These are phyloP conservation scores for Colistium nudipinnis DNA, from an alignment of 2,113 vertebrate genomes.

Conservation along the genomic window DNA sequence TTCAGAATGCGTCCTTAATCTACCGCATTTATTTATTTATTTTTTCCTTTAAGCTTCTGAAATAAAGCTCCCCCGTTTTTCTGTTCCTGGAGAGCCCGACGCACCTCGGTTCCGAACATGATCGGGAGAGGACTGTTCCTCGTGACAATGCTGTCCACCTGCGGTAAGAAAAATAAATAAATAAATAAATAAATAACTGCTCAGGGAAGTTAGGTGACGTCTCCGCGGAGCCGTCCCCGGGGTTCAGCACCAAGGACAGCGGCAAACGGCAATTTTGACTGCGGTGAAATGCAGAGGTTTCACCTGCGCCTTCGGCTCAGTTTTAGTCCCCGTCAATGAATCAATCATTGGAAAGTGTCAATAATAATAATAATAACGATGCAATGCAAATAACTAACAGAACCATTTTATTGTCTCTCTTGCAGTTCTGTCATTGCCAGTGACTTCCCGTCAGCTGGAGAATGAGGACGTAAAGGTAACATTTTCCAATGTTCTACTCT, in stretches of 20 bases:
- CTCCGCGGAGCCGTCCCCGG: neutral
- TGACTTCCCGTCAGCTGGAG: slow-evolving; percentile 74
- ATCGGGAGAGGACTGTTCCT: slow-evolving; percentile 68
- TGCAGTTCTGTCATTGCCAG: slow-evolving; percentile 78
- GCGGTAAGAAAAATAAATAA: slow-evolving; percentile 70
- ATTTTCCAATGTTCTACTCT: neutral
- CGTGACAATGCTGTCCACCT: slow-evolving; percentile 63
- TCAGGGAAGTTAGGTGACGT: slow-evolving; percentile 5
- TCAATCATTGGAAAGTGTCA: neutral
- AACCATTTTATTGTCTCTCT: slow-evolving; percentile 8
- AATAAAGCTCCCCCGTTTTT: slow-evolving; percentile 44
- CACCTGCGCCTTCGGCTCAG: slow-evolving; percentile 40
- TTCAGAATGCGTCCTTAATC: slow-evolving; percentile 64
- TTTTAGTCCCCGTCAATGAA: neutral
- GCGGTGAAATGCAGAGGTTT: slow-evolving; percentile 17
- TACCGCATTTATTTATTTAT: too few relatives aligned
- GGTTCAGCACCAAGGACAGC: slow-evolving; percentile 81
- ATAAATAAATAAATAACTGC: too few relatives aligned
- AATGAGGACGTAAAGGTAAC: slow-evolving; percentile 79
- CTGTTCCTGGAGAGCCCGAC: slow-evolving; percentile 61
- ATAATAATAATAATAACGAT: too few relatives aligned
- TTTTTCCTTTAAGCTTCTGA: slow-evolving; percentile 51
- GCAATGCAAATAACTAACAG: too few relatives aligned
- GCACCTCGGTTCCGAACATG: slow-evolving; percentile 64
- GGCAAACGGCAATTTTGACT: slow-evolving; percentile 12